Evolutionary conservation across 2,797 vertebrate species (phyloP), one percentile per base, ranked within the genome.

Genomic region (Enteromius thamalakanensis): DNA sequence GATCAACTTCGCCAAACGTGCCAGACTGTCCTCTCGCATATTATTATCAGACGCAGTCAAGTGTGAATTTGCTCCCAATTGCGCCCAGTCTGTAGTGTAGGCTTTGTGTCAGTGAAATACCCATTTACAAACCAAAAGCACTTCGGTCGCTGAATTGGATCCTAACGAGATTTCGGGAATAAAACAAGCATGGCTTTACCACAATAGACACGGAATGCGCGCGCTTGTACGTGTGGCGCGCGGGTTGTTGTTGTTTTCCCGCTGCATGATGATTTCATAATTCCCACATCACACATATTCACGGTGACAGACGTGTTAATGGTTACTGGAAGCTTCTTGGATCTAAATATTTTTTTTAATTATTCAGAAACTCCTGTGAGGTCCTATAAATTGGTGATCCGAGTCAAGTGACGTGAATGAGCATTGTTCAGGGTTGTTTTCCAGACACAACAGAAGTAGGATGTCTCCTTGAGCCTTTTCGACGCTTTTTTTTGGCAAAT

Each of bases 221-320:
- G 78, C 89, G 89, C 67, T 87, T 87, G 87, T 88, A 85, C 67
- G 88, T 88, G 86, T 88, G 87, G 90, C 87, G 91, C 90, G 87
- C 84, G 81, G 84, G 87, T 92, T 89, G 88, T 91, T 91, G 88
- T 91, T 91, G 89, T 84, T 84, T 90, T 92, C 88, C 86, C 81
- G 76, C 87, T 84, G 84, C 88, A 89, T 89, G 87, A 86, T 70
- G 82, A 81, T 80, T 89, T 85, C 77, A 60, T 29, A 37, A 45
- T 81, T 65, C 68, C 68, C 45, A 58, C 69, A 78, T 68, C 58
- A 49, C 74, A 55, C 72, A 29, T 67, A 69, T 83, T 55, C 37
- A 37, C 9, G 29, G 11, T n/a, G 26, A 62, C 19, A 62, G 53
- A 70, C 67, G 42, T 60, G 51, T 51, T 26, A 34, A 7, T 6